These are phyloP conservation scores for Phyllostomus discolor DNA, from an alignment of 2,113 vertebrate genomes.

Conservation along the genomic window DNA sequence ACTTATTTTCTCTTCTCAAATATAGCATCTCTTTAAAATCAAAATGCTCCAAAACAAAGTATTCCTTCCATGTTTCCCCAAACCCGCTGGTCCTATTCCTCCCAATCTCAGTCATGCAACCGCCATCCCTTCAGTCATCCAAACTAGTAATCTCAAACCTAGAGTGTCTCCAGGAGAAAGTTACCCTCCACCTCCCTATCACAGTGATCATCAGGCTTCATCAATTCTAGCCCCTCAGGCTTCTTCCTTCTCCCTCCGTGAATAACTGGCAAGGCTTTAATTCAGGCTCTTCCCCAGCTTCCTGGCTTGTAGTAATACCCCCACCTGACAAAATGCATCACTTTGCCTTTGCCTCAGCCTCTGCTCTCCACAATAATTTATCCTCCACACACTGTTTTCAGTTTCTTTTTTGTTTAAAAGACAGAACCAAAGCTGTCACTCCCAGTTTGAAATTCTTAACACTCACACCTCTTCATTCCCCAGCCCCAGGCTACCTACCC, in stretches of 20 bases:
- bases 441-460: background rate
- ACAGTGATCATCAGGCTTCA: background rate
- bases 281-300: background rate
- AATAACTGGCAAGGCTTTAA: background rate
- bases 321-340: background rate
- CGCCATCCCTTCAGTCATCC: background rate
- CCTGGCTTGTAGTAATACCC: background rate
- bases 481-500: background rate
- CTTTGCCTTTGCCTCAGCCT: background rate
- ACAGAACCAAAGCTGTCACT: background rate
- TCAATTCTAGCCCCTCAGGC: background rate
- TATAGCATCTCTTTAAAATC: conserved; percentile 4
- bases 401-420: background rate
- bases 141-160: background rate
- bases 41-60: background rate
- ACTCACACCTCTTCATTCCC: background rate
- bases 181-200: background rate
- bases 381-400: background rate
- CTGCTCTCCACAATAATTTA: background rate
- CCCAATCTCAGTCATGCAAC: background rate
- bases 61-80: background rate
- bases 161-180: background rate
- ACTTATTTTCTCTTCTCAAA: background rate
- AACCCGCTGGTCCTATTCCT: background rate
- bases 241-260: background rate